Evolutionary conservation across 64 coral and sea anemone genomes (phyloP).

Genomic region (Pachyseris speciosa): DNA sequence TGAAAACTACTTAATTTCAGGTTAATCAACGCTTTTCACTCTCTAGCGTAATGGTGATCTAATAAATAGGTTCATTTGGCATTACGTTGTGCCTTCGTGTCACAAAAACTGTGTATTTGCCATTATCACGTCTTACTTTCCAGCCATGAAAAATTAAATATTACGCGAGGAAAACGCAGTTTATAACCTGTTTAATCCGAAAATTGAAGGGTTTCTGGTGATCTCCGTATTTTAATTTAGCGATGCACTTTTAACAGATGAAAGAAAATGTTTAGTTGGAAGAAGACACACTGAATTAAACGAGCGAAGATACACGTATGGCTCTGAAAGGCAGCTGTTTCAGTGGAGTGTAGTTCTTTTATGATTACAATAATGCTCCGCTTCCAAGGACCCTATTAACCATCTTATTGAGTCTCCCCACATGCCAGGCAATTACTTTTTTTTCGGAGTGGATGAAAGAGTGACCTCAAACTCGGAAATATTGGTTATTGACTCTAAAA

Average conservation of each 20-base stretch:
- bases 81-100: neutral
- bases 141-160: neutral
- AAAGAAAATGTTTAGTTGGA: neutral
- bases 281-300: neutral
- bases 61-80: neutral
- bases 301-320: neutral
- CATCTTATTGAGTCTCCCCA: neutral
- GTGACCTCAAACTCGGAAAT: neutral
- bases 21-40: conserved; percentile 26
- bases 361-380: conserved; percentile 4
- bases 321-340: conserved; percentile 17
- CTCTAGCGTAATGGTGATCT: neutral
- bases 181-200: neutral
- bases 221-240: neutral
- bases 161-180: neutral
- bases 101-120: neutral
- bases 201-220: neutral
- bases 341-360: conserved; percentile 1
- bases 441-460: neutral
- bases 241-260: neutral
- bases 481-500: conserved; percentile 6
- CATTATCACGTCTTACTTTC: neutral
- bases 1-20: neutral
- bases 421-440: conserved; percentile 14
- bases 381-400: conserved; percentile 17